Base-by-base conservation (phyloP, 2,888 invertebrate genomes). In the Scotopteryx bipunctaria region DNA sequence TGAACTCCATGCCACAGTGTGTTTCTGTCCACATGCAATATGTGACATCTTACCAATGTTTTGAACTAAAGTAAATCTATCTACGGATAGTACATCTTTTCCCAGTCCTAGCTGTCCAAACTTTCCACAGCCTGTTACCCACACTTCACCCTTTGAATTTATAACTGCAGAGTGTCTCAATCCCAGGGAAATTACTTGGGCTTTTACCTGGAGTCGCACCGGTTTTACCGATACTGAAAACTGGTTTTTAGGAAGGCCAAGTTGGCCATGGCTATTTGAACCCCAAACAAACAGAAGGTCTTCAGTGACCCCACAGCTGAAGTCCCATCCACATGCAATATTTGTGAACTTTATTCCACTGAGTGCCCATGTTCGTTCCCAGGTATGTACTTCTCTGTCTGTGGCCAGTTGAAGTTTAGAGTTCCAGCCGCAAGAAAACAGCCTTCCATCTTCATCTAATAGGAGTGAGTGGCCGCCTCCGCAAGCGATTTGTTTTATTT, bases 251-350 rank as follows among this genome's bases (percentile, higher is more conserved):
- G 89, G 86, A 19, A 94, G 83, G 8, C 96, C 96, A 44, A 96
- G 82, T 73, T 96, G 96, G 13, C 95, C 95, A 74, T 93, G 94
- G 55, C 91, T 90, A 77, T 96, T 96, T 14, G 95, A 95, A 3
- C 97, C 97, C 97, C 97, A 97, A 1, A 94, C 94, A 82, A 94
- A 94, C 1, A 97, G 78, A 45, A 92, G 92, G 57, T 93, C 92
- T 68, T 92, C 91, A 15, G 95, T 93, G 13, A 96, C 91, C 31
- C 94, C 96, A 62, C 94, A 94, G 47, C 95, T 95, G 60, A 94
- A 94, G 71, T 96, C 95, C 96, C 96, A 96, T n/a, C 96, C 96
- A 64, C 95, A 94, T 23, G 93, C 92, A 50, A 96, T 87, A 60
- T 93, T 92, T 43, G 88, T 89, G 57, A 95, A 92, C 50, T 65